Conservation (phyloP, 1,140 invertebrate species). For the Melitaea cinxia region DNA sequence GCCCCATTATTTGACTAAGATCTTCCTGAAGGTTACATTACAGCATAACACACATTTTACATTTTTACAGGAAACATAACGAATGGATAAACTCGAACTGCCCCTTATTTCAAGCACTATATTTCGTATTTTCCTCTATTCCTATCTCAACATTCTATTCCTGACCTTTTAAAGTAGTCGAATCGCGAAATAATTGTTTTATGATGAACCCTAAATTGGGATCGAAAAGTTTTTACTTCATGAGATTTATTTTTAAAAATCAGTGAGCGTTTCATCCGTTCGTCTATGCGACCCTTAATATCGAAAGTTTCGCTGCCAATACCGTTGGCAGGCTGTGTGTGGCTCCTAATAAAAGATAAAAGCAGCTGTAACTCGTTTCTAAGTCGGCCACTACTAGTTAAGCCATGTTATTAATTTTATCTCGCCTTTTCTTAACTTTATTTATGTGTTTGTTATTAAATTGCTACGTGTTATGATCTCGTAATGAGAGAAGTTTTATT, state of each 20-base stretch:
- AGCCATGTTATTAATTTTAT: constrained; percentile 57
- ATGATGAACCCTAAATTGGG: too few species aligned
- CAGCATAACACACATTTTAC: too few species aligned
- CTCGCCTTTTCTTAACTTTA: constrained; percentile 40
- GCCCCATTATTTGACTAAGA: too few species aligned
- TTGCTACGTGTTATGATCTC: constrained; percentile 37
- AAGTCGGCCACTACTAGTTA: constrained; percentile 52
- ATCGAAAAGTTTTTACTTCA: too few species aligned
- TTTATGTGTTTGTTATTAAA: constrained; percentile 45
- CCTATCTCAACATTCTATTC: too few species aligned
- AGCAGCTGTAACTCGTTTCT: constrained; percentile 54
- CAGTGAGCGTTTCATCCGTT: neutral
- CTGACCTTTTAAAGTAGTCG: too few species aligned
- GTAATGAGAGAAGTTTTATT: constrained; percentile 40
- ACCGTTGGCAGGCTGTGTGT: constrained; percentile 47
- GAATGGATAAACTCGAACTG: too few species aligned
- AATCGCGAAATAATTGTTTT: too few species aligned
- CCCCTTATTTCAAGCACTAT: too few species aligned
- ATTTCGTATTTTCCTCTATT: too few species aligned
- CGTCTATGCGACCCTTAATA: constrained; percentile 43
- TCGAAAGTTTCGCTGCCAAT: constrained; percentile 58
- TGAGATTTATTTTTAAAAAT: neutral
- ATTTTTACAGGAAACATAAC: too few species aligned
- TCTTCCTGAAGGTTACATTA: too few species aligned
- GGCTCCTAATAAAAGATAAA: constrained; percentile 61